Base-by-base conservation (phyloP, 2,888 invertebrate species). In the Amiota communis region DNA sequence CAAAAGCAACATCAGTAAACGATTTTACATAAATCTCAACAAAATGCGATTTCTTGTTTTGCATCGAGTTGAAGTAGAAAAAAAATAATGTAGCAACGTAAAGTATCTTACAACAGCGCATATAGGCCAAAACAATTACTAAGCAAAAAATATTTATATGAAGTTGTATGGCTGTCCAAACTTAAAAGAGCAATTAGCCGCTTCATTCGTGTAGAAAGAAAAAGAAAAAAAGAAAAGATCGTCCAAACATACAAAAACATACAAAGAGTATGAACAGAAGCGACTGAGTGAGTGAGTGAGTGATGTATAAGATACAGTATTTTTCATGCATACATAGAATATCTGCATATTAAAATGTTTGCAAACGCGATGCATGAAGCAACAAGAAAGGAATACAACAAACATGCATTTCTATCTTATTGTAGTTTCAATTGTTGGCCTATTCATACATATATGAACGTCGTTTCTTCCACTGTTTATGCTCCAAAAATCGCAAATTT, bases 121-220 rank as follows among this genome's bases (percentile, higher is more conserved):
- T 77, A 86, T 85, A 78, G 85, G 84, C 83, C 83, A 86, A 79
- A 85, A 84, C 84, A 84, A 85, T 86, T 86, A 83, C 75, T 75
- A 70, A 76, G 74, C 73, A 57, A 79, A 84, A 36, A 36, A 36
- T 36, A 36, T 36, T 36, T 36, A 36, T 36, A 82, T 81, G 82
- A 84, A 82, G 78, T 75, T 77, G 71, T 36, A 11, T 12, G 13
- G 56, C 65, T 63, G 56, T 63, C 56, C 59, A 17, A 20, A 78
- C 48, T 15, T 13, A 65, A 65, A 65, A 65, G 48, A 74, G 84
- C 84, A 83, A 83, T 83, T 83, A 83, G 83, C 86, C 84, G 82
- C 84, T 76, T 76, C 84, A 82, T 76, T 80, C 85, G 80, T 79
- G 85, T 84, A 83, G 83, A 84, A 86, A 76, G 36, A 49, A 49